A percentile compares a stretch with the other conserved stretches of the same genome.
These are phyloP conservation scores for Nematolebias whitei DNA, from an alignment of 2,113 vertebrate species.

Conservation along the genomic window DNA sequence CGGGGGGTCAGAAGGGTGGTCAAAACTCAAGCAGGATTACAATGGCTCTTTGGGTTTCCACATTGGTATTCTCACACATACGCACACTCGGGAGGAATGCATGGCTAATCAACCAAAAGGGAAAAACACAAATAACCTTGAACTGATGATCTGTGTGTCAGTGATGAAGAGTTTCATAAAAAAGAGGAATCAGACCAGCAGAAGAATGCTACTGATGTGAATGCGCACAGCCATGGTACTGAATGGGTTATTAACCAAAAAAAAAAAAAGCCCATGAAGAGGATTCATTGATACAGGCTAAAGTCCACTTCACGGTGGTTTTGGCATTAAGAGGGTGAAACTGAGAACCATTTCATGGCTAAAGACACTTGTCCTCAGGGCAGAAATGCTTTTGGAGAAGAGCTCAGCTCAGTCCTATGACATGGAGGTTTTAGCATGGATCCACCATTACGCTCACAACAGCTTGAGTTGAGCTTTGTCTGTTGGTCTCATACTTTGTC, in stretches of 20 bases:
- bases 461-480: slow-evolving; percentile 57
- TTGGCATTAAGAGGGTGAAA: slow-evolving; percentile 62
- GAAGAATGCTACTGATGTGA: slow-evolving; percentile 65
- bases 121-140: slow-evolving; percentile 67
- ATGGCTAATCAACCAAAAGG: slow-evolving; percentile 73
- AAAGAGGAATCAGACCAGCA: slow-evolving; percentile 42
- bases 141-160: slow-evolving; percentile 70
- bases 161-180: slow-evolving; percentile 60
- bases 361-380: slow-evolving; percentile 68
- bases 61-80: slow-evolving; percentile 12
- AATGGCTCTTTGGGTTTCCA: slow-evolving; percentile 38
- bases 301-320: slow-evolving; percentile 72
- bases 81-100: slow-evolving; percentile 67
- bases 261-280: slow-evolving; percentile 71
- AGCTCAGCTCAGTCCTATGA: slow-evolving; percentile 45
- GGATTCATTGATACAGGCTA: slow-evolving; percentile 74
- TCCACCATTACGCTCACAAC: slow-evolving; percentile 65
- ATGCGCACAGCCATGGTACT: slow-evolving; percentile 54
- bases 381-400: slow-evolving; percentile 60
- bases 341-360: slow-evolving; percentile 66
- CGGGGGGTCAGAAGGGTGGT: slow-evolving; percentile 66
- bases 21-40: slow-evolving; percentile 66
- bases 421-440: slow-evolving; percentile 44
- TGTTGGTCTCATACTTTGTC: slow-evolving; percentile 55
- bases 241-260: slow-evolving; percentile 36